These are phyloP conservation scores for Tretioscincus oriximinensis DNA, from an alignment of 2,113 vertebrate genomes.

Conservation along the genomic window DNA sequence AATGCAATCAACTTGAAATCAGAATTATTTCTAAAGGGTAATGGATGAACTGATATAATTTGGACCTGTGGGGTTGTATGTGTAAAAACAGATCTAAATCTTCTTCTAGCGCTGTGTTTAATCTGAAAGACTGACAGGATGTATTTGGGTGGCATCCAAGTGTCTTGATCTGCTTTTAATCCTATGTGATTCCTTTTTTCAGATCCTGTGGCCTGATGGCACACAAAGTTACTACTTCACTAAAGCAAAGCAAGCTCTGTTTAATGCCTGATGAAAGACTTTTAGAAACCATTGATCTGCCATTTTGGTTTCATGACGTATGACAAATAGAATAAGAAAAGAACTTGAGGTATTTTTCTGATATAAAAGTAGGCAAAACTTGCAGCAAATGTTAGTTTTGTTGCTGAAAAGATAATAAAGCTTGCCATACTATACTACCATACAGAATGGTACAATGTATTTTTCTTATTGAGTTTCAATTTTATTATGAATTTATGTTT, in stretches of 20 bases:
- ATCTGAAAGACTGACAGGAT: not conserved
- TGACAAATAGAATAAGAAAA: too few relatives aligned
- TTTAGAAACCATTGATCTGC: too few relatives aligned
- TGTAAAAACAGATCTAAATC: not conserved
- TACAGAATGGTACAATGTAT: slow-evolving; percentile 12
- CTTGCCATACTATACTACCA: not conserved
- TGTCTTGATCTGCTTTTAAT: not conserved
- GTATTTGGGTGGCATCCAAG: not conserved
- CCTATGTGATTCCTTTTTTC: not conserved
- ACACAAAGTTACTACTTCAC: too few relatives aligned
- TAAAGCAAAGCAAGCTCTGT: too few relatives aligned
- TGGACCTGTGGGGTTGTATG: not conserved
- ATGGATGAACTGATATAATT: not conserved
- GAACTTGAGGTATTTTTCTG: too few relatives aligned
- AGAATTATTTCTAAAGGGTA: not conserved
- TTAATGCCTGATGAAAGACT: too few relatives aligned
- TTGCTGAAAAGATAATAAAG: not conserved
- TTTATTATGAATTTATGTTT: not conserved
- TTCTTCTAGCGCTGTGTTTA: not conserved
- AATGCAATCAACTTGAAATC: not conserved
- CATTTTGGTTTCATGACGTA: too few relatives aligned
- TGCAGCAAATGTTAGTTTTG: too few relatives aligned
- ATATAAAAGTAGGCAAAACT: too few relatives aligned
- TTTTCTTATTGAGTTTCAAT: not conserved
- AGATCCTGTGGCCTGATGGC: too few relatives aligned